Evolutionary conservation across 2,797 vertebrate genomes (phyloP).

Genomic region (Furcifer pardalis): DNA sequence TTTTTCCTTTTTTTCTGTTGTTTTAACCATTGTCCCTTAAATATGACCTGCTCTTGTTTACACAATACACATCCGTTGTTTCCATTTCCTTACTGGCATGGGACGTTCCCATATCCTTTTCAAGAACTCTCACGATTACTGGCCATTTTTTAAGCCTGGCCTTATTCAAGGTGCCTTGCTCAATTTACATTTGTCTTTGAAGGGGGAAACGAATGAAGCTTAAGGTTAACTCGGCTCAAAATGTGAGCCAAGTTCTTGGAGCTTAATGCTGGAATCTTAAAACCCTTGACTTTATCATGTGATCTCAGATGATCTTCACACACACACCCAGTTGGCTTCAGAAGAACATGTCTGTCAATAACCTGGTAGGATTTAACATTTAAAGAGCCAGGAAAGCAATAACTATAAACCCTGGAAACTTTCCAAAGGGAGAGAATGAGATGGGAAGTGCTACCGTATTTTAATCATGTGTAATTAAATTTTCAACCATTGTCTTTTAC

Average conservation of each 20-base stretch:
- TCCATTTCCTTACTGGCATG: constrained; percentile 33
- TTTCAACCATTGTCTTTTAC: too few relatives aligned
- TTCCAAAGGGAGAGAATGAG: background rate
- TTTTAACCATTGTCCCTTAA: constrained; percentile 15
- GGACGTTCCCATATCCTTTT: constrained; percentile 30
- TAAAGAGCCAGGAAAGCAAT: constrained; percentile 41
- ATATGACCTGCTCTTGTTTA: background rate
- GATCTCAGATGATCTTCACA: background rate
- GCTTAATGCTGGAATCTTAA: constrained; percentile 38
- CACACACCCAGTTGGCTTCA: constrained; percentile 39
- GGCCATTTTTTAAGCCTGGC: constrained; percentile 26
- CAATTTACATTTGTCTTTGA: constrained; percentile 18
- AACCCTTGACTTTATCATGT: constrained; percentile 25
- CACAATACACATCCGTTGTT: constrained; percentile 36
- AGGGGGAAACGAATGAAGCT: constrained; percentile 51
- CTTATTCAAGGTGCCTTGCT: constrained; percentile 15
- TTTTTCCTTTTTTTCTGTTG: background rate
- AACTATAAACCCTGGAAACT: constrained; percentile 18
- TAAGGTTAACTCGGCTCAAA: constrained; percentile 16
- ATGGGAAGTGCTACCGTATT: background rate
- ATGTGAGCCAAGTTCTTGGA: constrained; percentile 11
- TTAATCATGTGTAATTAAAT: background rate
- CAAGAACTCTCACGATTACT: constrained; percentile 49
- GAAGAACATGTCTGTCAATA: constrained; percentile 25
- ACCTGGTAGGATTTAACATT: constrained; percentile 24